phyloP scores from a whole-genome alignment of 2,888 invertebrate genomes.

The Caenorhabditis auriculariae region DNA sequence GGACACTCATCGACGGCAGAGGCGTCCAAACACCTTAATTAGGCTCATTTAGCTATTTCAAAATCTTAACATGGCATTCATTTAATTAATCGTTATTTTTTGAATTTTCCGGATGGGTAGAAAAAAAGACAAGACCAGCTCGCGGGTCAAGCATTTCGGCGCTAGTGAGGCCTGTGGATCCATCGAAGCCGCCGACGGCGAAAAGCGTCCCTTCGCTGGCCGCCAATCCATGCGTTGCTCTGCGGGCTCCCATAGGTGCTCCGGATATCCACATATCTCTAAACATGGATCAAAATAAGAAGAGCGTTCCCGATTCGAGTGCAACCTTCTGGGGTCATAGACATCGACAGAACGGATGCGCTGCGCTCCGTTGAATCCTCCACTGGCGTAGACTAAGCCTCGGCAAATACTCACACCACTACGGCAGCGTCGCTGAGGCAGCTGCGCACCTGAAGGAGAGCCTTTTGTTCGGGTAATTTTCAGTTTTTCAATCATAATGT shows the following conservation, averaged over 20 bases:
- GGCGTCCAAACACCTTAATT: conserved; percentile 15
- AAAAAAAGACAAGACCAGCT: too few species aligned
- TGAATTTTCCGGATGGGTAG: too few species aligned
- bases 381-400: conserved; percentile 24
- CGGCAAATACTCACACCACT: conserved; percentile 23
- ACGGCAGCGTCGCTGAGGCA: conserved; percentile 32
- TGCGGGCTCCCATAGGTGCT: conserved; percentile 19
- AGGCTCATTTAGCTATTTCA: neutral
- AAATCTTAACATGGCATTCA: neutral
- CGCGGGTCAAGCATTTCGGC: conserved; percentile 71
- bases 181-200: conserved; percentile 93
- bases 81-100: conserved; percentile 71
- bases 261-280: conserved; percentile 23
- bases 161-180: conserved; percentile 82
- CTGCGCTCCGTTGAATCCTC: conserved; percentile 32
- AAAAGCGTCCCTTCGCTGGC: conserved; percentile 92
- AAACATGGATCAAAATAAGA: neutral
- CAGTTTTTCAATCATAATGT: neutral
- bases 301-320: too few species aligned
- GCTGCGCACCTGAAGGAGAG: conserved; percentile 7
- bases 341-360: conserved; percentile 24
- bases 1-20: conserved; percentile 82
- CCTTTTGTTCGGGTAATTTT: neutral
- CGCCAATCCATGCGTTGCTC: conserved; percentile 81
- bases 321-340: conserved; percentile 18